phyloP scores from a whole-genome alignment of 2,113 vertebrate genomes.

The Micromys minutus region DNA sequence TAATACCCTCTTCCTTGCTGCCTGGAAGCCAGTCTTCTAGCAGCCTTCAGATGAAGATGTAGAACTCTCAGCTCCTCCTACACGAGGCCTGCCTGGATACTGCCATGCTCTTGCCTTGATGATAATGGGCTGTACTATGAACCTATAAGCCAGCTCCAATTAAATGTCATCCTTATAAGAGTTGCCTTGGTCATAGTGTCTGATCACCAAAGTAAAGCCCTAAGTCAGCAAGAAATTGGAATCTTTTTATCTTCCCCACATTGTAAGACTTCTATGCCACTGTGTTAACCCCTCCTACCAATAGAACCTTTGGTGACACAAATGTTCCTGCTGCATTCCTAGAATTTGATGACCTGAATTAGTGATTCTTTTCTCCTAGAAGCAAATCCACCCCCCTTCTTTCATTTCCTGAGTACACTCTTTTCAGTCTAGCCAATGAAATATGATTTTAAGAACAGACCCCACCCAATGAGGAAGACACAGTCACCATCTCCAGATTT shows the following conservation, averaged over 20 bases:
- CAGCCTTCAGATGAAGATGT: no score
- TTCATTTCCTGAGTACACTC: not conserved
- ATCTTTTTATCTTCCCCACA: not conserved
- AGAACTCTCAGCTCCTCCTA: no score
- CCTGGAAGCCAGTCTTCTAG: no score
- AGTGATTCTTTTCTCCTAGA: not conserved
- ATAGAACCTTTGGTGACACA: not conserved
- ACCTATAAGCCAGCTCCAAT: no score
- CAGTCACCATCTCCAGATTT: not conserved
- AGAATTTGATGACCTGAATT: not conserved
- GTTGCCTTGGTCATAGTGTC: no score
- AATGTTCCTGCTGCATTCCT: not conserved
- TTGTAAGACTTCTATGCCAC: not conserved
- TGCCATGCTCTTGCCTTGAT: no score
- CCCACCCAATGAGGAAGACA: not conserved
- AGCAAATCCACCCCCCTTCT: not conserved
- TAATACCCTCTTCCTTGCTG: no score
- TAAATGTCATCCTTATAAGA: no score
- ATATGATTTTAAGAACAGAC: not conserved
- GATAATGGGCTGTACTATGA: no score
- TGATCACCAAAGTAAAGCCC: no score
- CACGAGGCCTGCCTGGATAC: no score
- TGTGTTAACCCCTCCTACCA: not conserved
- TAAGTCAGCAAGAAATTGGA: not conserved
- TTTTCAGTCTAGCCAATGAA: not conserved